These are phyloP conservation scores for Caranx ignobilis DNA, from an alignment of 2,113 vertebrate species.

Conservation along the genomic window DNA sequence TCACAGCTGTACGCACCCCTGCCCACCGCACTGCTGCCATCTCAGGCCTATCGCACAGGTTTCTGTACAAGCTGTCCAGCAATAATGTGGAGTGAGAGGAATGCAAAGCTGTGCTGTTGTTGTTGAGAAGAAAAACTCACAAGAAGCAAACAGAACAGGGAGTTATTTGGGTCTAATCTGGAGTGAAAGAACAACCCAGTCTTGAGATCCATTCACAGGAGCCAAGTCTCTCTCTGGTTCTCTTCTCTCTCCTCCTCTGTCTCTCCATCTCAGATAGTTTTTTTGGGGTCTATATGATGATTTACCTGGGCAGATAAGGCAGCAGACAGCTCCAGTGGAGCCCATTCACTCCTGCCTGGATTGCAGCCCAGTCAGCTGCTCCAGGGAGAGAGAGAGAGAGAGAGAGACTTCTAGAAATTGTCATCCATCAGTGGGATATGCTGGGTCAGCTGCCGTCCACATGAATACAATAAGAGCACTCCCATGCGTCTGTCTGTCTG, in stretches of 20 bases:
- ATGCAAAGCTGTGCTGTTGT: background rate
- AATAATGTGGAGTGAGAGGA: constrained; percentile 15
- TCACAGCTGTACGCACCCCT: constrained; percentile 42
- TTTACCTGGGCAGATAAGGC: constrained; percentile 28
- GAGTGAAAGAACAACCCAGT: constrained; percentile 28
- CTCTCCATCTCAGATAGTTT: background rate
- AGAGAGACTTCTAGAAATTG: constrained; percentile 7
- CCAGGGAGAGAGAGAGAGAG: background rate
- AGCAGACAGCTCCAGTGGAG: background rate
- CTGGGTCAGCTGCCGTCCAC: constrained; percentile 12
- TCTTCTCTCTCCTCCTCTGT: background rate
- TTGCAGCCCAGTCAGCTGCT: constrained; percentile 1
- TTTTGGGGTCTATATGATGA: background rate
- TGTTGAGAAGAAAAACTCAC: background rate
- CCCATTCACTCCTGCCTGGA: background rate
- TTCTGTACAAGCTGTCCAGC: constrained; percentile 35
- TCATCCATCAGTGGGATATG: constrained; percentile 29
- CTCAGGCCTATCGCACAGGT: background rate
- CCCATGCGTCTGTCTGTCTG: constrained; percentile 12
- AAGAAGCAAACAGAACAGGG: background rate
- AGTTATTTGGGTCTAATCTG: constrained; percentile 26
- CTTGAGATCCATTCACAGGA: constrained; percentile 17
- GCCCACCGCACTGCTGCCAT: background rate
- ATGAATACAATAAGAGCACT: constrained; percentile 25
- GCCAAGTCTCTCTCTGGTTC: constrained; percentile 13